Conservation (phyloP, 2,797 vertebrate species). For the Pteropus rufus region DNA sequence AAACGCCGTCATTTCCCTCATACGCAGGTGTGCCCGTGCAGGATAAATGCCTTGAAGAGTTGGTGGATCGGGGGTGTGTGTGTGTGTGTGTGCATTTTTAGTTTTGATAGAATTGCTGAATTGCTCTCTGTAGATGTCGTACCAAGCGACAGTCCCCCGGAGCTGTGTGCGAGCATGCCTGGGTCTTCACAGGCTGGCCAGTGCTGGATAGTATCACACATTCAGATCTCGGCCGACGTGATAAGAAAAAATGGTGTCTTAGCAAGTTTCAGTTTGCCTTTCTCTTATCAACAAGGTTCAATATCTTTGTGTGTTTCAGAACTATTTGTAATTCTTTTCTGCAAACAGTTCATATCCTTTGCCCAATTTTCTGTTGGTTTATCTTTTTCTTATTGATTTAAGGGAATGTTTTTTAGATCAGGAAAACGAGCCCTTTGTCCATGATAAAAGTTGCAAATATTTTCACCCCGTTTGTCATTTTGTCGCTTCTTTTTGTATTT, state of each 20-base stretch:
- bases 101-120: background rate
- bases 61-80: background rate
- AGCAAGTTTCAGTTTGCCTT: background rate
- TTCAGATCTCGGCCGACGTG: background rate
- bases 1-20: background rate
- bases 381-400: slow-evolving; percentile 15
- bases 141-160: fast-evolving
- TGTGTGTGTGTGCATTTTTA: background rate
- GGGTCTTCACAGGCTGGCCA: background rate
- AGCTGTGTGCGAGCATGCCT: fast-evolving
- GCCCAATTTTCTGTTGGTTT: background rate
- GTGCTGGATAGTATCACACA: fast-evolving
- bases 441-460: slow-evolving; percentile 1
- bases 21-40: fast-evolving
- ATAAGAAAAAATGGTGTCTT: background rate
- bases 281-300: background rate
- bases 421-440: slow-evolving; percentile 54
- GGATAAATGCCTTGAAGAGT: background rate
- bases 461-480: slow-evolving; percentile 1
- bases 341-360: background rate
- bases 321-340: background rate
- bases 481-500: background rate
- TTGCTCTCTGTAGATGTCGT: background rate
- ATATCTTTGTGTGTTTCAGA: background rate
- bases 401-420: slow-evolving; percentile 2